Percentiles rank a stretch among this genome's conserved stretches.
Evolutionary conservation across 2,888 invertebrate species (phyloP).

Genomic region (Arge pagana): DNA sequence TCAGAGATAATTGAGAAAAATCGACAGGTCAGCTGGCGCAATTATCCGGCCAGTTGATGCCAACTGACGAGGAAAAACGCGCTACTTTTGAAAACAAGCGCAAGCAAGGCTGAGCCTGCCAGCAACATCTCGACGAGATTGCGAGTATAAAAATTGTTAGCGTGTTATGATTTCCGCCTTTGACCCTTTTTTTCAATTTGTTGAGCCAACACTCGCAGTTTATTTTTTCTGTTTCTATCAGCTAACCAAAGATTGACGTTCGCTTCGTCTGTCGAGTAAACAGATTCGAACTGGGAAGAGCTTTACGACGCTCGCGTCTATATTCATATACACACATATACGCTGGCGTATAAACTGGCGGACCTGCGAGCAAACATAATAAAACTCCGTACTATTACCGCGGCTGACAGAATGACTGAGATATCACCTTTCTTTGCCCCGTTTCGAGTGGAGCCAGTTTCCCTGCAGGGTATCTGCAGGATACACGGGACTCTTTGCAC

Average conservation of each 20-base stretch:
- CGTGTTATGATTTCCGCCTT: no score
- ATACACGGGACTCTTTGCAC: no score
- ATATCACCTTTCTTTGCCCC: constrained; percentile 17
- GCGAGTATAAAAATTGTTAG: no score
- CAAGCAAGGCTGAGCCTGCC: no score
- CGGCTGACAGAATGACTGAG: constrained; percentile 7
- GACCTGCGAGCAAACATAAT: constrained; percentile 11
- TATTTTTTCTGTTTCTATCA: background rate
- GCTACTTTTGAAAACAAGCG: no score
- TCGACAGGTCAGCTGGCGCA: no score
- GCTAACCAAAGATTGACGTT: constrained; percentile 4
- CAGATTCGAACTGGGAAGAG: constrained; percentile 11
- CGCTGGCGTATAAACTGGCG: constrained; percentile 3
- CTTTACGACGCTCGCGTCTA: constrained; percentile 12
- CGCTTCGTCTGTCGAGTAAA: constrained; percentile 2
- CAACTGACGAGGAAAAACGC: no score
- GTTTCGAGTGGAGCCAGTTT: background rate
- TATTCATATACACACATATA: constrained; percentile 14
- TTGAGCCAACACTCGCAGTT: background rate
- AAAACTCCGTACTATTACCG: constrained; percentile 13
- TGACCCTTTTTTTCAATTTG: no score
- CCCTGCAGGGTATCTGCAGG: no score
- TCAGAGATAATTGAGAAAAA: no score
- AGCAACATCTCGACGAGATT: no score
- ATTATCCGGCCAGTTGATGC: no score